Percentiles rank a stretch among this genome's conserved stretches.
phyloP scores from a whole-genome alignment of 2,113 vertebrate genomes.

The Notechis scutatus region DNA sequence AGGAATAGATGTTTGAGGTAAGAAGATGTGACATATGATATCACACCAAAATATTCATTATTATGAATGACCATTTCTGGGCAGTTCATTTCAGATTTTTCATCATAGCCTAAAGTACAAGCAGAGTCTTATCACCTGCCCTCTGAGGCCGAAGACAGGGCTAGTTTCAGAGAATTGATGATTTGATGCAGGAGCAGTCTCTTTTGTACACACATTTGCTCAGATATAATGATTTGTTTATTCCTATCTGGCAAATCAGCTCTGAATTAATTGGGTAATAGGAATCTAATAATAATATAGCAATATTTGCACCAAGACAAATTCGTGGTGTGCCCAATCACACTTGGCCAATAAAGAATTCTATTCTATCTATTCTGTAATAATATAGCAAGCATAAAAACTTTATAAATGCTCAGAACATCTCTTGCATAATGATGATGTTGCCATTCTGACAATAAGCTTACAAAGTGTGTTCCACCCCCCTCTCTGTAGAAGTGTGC shows the following conservation, averaged over 20 bases:
- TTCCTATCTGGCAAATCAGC: not conserved
- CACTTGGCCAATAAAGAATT: too few species aligned
- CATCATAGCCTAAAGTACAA: not conserved
- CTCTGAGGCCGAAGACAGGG: not conserved
- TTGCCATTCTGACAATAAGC: not conserved
- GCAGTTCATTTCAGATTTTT: not conserved
- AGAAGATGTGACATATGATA: not conserved
- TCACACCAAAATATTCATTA: not conserved
- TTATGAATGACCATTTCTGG: not conserved
- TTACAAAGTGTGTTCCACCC: not conserved
- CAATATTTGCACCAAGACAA: not conserved
- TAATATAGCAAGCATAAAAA: not conserved
- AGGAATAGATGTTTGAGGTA: not conserved
- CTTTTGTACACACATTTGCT: too few species aligned
- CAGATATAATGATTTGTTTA: not conserved
- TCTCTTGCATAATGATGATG: not conserved
- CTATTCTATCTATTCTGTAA: not conserved
- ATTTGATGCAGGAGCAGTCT: not conserved
- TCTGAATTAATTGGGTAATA: not conserved
- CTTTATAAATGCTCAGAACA: not conserved
- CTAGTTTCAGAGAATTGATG: not conserved
- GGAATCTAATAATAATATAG: not conserved
- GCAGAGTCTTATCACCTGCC: not conserved
- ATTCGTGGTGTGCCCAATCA: too few species aligned
- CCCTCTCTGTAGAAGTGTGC: not conserved